phyloP scores from a whole-genome alignment of 2,113 vertebrate genomes.

The Carettochelys insculpta region DNA sequence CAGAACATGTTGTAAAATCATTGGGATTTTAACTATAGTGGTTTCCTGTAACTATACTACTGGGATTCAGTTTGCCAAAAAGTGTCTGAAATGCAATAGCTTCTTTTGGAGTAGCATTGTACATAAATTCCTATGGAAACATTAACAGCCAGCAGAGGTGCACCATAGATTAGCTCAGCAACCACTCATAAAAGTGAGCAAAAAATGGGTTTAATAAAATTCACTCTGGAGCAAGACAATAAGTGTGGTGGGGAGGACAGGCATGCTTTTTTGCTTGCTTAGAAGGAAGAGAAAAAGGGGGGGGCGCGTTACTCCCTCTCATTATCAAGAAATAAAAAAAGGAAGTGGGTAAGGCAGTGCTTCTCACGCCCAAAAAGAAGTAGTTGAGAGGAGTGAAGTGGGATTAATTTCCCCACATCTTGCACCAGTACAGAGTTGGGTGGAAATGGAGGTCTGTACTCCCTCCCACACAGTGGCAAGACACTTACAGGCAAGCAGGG shows the following conservation, averaged over 20 bases:
- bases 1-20: background rate
- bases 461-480: background rate
- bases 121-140: background rate
- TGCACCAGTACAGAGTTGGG: background rate
- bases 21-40: slow-evolving; percentile 5
- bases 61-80: slow-evolving; percentile 22
- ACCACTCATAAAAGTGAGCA: slow-evolving; percentile 18
- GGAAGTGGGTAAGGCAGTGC: background rate
- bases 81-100: slow-evolving; percentile 17
- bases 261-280: no score
- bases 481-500: background rate
- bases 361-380: background rate
- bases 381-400: background rate
- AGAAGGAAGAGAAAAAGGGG: background rate
- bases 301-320: background rate
- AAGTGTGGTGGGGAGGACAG: no score
- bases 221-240: background rate
- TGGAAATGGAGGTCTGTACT: background rate
- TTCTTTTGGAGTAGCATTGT: slow-evolving; percentile 30
- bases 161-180: slow-evolving; percentile 34
- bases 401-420: background rate
- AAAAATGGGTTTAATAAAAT: slow-evolving; percentile 1
- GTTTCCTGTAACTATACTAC: slow-evolving; percentile 29
- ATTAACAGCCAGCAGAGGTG: background rate
- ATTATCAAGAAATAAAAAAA: background rate